Conservation (phyloP, 2,888 invertebrate species). For the Geophilus truncorum region DNA sequence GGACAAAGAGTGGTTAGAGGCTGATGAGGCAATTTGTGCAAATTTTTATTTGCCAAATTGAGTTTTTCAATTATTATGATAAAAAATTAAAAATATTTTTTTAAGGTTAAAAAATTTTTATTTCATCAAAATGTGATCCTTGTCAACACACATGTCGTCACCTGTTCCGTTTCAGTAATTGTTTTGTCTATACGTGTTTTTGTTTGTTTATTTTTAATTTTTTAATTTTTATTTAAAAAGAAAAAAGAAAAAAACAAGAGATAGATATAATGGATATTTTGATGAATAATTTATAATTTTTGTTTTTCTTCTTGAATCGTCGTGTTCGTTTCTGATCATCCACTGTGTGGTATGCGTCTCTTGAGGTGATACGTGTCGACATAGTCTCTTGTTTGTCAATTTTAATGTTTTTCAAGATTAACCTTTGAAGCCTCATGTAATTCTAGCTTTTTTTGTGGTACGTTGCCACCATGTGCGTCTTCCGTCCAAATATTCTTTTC, state of each 20-base stretch:
- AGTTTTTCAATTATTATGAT: neutral
- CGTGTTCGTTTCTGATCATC: constrained; percentile 19
- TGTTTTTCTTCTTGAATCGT: constrained; percentile 14
- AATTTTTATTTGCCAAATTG: constrained; percentile 23
- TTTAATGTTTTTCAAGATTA: constrained; percentile 33
- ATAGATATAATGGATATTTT: neutral
- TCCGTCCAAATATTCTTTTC: constrained; percentile 36
- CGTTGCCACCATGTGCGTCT: constrained; percentile 36
- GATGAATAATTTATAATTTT: constrained; percentile 6
- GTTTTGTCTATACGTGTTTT: constrained; percentile 17
- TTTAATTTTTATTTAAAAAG: neutral
- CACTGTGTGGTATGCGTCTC: constrained; percentile 34
- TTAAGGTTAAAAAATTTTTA: neutral
- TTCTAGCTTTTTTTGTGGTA: constrained; percentile 35
- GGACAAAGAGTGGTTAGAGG: constrained; percentile 25
- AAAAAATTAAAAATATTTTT: neutral
- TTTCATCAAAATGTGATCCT: constrained; percentile 20
- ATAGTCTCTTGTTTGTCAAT: constrained; percentile 34
- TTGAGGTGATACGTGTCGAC: constrained; percentile 31
- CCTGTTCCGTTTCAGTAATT: constrained; percentile 18
- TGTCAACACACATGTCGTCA: constrained; percentile 29
- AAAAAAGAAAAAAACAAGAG: neutral
- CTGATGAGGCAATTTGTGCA: constrained; percentile 16
- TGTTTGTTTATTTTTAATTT: neutral
- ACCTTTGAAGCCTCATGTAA: constrained; percentile 35